Conservation (phyloP, 1,140 invertebrate genomes). For the Drosophila nasuta region DNA sequence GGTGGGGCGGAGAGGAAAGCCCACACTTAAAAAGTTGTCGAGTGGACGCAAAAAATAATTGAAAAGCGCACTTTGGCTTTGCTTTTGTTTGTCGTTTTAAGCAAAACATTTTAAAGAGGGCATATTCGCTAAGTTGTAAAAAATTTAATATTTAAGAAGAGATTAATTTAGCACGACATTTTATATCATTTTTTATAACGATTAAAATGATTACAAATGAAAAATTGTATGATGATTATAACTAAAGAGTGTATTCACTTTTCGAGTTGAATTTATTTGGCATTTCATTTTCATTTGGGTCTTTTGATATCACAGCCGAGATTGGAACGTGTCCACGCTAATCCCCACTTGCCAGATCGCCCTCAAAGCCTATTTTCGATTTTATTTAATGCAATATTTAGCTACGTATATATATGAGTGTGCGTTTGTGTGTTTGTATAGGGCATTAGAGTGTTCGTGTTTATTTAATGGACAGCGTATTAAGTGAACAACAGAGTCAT, state of each 20-base stretch:
- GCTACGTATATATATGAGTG: too few species aligned
- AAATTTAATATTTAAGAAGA: constrained; percentile 3
- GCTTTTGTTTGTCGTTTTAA: constrained; percentile 28
- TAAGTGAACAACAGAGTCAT: constrained; percentile 60
- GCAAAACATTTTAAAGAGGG: constrained; percentile 9
- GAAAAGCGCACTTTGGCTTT: constrained; percentile 64
- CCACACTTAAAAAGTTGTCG: constrained; percentile 53
- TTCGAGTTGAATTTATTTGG: not conserved
- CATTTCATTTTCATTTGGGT: constrained; percentile 41
- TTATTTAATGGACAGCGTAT: constrained; percentile 70
- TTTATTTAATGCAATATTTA: constrained; percentile 71
- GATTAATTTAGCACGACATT: not conserved
- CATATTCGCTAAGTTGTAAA: constrained; percentile 7
- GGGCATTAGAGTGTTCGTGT: constrained; percentile 15
- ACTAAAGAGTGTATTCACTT: not conserved
- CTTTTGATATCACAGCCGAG: constrained; percentile 51
- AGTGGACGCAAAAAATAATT: constrained; percentile 73
- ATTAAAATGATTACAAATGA: too few species aligned
- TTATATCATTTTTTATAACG: too few species aligned
- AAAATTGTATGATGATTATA: not conserved
- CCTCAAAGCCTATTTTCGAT: constrained; percentile 69
- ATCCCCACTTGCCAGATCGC: constrained; percentile 58
- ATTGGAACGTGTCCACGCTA: constrained; percentile 63
- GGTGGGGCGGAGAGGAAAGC: constrained; percentile 24
- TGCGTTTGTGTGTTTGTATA: not conserved